These are phyloP conservation scores for Ernsta delagoae DNA, from an alignment of 2,888 invertebrate species.

Conservation along the genomic window DNA sequence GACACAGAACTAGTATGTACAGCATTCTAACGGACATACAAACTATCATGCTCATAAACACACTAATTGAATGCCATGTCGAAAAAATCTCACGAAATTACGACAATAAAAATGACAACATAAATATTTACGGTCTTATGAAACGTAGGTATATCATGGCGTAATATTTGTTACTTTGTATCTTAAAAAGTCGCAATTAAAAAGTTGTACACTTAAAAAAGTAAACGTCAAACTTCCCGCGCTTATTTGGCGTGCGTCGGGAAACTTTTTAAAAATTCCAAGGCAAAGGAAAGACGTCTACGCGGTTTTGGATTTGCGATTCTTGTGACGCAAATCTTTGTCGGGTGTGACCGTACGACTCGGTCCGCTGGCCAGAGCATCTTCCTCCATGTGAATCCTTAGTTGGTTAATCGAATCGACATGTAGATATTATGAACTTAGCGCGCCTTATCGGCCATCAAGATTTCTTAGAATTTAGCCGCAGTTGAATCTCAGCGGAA, in stretches of 20 bases:
- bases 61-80: constrained; percentile 31
- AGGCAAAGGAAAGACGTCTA: constrained; percentile 63
- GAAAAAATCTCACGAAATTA: constrained; percentile 32
- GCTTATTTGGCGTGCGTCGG: constrained; percentile 40
- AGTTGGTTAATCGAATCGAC: constrained; percentile 45
- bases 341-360: constrained; percentile 66
- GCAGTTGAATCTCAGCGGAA: constrained; percentile 15
- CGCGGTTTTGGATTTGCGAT: constrained; percentile 68
- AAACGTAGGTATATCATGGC: constrained; percentile 32
- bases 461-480: constrained; percentile 20
- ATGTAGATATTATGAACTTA: constrained; percentile 23
- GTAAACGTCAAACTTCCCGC: constrained; percentile 49
- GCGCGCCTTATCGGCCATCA: constrained; percentile 19
- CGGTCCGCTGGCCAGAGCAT: constrained; percentile 62
- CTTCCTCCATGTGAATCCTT: constrained; percentile 75
- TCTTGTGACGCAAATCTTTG: constrained; percentile 70
- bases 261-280: constrained; percentile 47
- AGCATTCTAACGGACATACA: constrained; percentile 65
- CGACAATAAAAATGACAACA: constrained; percentile 27
- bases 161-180: constrained; percentile 20
- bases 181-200: constrained; percentile 28
- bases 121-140: constrained; percentile 25
- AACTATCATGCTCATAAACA: constrained; percentile 35
- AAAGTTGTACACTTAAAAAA: constrained; percentile 38
- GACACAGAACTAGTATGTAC: constrained; percentile 66